Conservation (phyloP, 2,888 invertebrate species). For the Agonopterix arenella region DNA sequence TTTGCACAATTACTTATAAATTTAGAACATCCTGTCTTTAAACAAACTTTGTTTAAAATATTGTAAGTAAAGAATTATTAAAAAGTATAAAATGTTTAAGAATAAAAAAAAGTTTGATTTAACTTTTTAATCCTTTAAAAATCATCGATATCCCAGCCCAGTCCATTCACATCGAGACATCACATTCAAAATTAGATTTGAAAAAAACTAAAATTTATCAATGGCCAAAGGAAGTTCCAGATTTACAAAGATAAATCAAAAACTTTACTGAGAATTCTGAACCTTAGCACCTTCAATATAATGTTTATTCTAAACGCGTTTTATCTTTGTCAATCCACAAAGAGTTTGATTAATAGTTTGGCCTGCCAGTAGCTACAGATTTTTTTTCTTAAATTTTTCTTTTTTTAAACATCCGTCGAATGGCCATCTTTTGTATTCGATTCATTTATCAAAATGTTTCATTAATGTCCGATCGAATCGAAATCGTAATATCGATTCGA, state of each 20-base stretch:
- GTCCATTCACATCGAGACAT: slow-evolving; percentile 5
- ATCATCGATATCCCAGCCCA: slow-evolving; percentile 8
- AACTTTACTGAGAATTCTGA: not conserved
- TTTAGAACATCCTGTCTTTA: no score
- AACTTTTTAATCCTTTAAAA: slow-evolving; percentile 3
- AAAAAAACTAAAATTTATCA: slow-evolving; percentile 14
- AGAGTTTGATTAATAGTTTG: slow-evolving; percentile 62
- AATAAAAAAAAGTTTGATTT: not conserved
- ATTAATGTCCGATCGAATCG: slow-evolving; percentile 40
- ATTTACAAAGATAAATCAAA: slow-evolving; percentile 4
- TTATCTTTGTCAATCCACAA: slow-evolving; percentile 28
- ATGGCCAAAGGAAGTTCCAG: slow-evolving; percentile 11
- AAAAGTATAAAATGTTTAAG: not conserved
- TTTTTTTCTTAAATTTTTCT: slow-evolving; percentile 15
- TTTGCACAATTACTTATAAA: no score
- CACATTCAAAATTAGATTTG: not conserved
- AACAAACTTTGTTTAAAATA: no score
- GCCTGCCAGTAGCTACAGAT: slow-evolving; percentile 49
- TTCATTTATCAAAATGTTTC: slow-evolving; percentile 55
- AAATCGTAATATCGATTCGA: slow-evolving; percentile 52
- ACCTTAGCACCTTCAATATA: no score
- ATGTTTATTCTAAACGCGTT: no score
- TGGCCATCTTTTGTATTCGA: slow-evolving; percentile 37
- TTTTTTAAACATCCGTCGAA: slow-evolving; percentile 41
- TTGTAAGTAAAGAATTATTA: no score